Conservation (phyloP, 2,113 vertebrate genomes). For the Apaloderma vittatum region DNA sequence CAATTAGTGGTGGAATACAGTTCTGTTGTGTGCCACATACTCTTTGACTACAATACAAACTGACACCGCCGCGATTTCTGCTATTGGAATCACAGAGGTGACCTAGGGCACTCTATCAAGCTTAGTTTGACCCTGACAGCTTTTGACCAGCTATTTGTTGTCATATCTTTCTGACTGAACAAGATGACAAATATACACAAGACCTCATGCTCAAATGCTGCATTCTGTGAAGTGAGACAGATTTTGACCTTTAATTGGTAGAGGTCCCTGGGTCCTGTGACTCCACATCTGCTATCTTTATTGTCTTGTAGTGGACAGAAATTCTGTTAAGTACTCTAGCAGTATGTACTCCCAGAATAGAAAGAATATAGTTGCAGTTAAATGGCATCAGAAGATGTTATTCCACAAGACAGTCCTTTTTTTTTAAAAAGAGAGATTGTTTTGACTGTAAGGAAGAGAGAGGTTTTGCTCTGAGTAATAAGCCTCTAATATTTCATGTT, state of each 20-base stretch:
- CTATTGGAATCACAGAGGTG: slow-evolving; percentile 51
- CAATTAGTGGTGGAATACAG: slow-evolving; percentile 48
- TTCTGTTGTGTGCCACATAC: background rate
- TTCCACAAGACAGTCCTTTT: background rate
- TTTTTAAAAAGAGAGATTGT: background rate
- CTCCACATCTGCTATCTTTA: slow-evolving; percentile 66
- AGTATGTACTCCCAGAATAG: background rate
- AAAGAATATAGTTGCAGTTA: slow-evolving; percentile 15
- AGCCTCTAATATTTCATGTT: background rate
- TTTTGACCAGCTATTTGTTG: slow-evolving; percentile 73
- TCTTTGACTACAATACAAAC: slow-evolving; percentile 28
- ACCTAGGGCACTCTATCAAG: slow-evolving; percentile 63
- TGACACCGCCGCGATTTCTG: slow-evolving; percentile 44
- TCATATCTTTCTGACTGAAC: slow-evolving; percentile 71
- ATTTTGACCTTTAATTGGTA: slow-evolving; percentile 75
- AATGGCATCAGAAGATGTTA: background rate
- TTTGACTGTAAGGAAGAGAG: background rate
- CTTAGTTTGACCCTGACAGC: slow-evolving; percentile 70
- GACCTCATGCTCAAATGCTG: slow-evolving; percentile 47
- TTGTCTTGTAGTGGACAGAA: slow-evolving; percentile 60
- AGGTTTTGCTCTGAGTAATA: background rate
- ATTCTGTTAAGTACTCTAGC: slow-evolving; percentile 60
- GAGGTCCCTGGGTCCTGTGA: slow-evolving; percentile 63
- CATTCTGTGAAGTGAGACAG: slow-evolving; percentile 62
- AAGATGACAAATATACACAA: slow-evolving; percentile 72